Base-by-base conservation (phyloP, 53 echinoderm and acorn worm species). In the Hippasteria phrygiana region DNA sequence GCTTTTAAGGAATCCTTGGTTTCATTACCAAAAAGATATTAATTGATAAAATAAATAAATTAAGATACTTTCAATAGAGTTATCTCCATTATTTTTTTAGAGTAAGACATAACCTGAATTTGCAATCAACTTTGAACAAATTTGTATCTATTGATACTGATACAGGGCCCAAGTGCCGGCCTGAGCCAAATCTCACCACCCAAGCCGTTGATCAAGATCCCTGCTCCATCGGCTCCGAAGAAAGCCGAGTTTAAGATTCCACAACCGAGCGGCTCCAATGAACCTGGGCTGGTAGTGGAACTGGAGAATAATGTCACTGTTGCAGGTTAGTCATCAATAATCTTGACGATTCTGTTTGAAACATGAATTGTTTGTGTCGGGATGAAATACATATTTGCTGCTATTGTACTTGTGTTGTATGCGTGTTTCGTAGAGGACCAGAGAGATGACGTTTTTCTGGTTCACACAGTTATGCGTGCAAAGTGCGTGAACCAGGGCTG, bases 241-340 rank as follows among this genome's bases (percentile, higher is more conserved):
- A 92, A 87, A 4, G 38, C 91, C 31, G 86, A 89, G 73, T 65
- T 94, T 14, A 90, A 91, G 22, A 40, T 97, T 20, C 84, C 87
- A 3, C 66, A 71, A 9, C 55, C 32, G 27, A 89, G 88, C 26
- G 72, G 73, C 14, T 66, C 74, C 1, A 86, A 84, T 1, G 91
- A 91, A 43, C 90, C 83, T 12, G 84, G 87, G 22, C 43, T 89
- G n/a, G 73, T 74, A 0, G 54, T 96, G 13, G 97, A 96, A 69
- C 46, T 96, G 42, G 97, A 96, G 50, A 96, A 96, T 83, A 92
- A 92, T 73, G 80, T 91, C 63, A 80, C 67, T 24, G 87, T 74
- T 35, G 90, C 87, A 47, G 91, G 95, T 96, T 4, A 88, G 93
- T 91, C 59, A 43, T 2, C 16, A 18, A 59, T 24, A 24, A 59